These are phyloP conservation scores for Epinephelus coioides DNA, from an alignment of 2,797 vertebrate species.

Conservation along the genomic window DNA sequence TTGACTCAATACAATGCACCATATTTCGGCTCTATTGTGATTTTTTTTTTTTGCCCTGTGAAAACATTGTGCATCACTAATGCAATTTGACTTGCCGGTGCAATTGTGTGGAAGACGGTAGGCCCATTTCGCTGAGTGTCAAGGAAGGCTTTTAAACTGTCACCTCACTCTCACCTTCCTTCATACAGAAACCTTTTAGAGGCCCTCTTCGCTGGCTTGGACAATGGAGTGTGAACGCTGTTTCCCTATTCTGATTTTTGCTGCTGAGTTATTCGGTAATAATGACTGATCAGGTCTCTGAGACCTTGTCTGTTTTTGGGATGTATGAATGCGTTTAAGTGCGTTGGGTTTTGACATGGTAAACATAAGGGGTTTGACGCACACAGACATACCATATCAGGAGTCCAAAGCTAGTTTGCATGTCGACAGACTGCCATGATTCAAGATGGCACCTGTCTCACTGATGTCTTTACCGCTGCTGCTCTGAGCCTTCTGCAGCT, in stretches of 20 bases:
- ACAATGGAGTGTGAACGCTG: conserved; percentile 72
- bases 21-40: conserved; percentile 76
- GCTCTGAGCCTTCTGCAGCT: conserved; percentile 59
- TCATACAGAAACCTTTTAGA: conserved; percentile 85
- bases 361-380: conserved; percentile 47
- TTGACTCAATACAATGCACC: conserved; percentile 61
- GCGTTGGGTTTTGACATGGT: conserved; percentile 44
- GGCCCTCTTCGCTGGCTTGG: conserved; percentile 61
- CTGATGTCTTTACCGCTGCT: conserved; percentile 66
- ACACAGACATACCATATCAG: conserved; percentile 45
- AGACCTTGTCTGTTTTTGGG: conserved; percentile 27
- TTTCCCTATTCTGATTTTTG: conserved; percentile 54
- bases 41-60: conserved; percentile 45
- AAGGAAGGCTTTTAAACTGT: conserved; percentile 89
- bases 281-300: conserved; percentile 61
- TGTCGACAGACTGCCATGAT: conserved; percentile 73
- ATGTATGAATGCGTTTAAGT: conserved; percentile 7
- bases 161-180: conserved; percentile 78
- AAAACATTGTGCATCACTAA: conserved; percentile 86
- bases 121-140: conserved; percentile 79
- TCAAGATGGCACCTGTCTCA: conserved; percentile 81
- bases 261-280: conserved; percentile 46
- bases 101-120: conserved; percentile 87
- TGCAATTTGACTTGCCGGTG: conserved; percentile 86
- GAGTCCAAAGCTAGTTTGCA: conserved; percentile 63